Base-by-base conservation (phyloP, 2,113 vertebrate species). In the Atlantisia rogersi region DNA sequence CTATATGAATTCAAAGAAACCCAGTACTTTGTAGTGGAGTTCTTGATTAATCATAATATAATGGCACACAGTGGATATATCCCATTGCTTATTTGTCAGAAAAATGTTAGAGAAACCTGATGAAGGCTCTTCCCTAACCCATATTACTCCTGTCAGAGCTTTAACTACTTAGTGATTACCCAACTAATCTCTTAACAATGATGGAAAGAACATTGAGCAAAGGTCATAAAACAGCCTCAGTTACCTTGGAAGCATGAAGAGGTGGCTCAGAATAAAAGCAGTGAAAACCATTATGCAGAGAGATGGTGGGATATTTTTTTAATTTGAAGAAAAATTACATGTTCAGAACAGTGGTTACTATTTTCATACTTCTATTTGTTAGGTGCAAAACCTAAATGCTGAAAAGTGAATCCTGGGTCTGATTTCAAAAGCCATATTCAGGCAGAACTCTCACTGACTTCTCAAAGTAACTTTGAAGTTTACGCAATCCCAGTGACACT, bases 1-100 rank as follows among this genome's bases (percentile, higher is more conserved):
- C 7, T 48, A 3, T 67, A 6, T 22, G 35, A 74, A 37, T 79
- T 82, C 46, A n/a, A 22, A 78, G 40, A 20, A 44, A 31, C 16
- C 8, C 3, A 31, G 6, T 68, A 14, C 21, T 68, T 85, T 79
- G 28, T 48, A 37, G 11, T n/a, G 14, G 24, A 18, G 20, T 29
- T 24, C 13, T 81, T 2, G 1, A 35, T 11, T 71, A 68, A 28
- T 8, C 0, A 0, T 44, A 29, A 5, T 62, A 11, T 15, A 74
- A 50, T 5, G 39, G 32, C 6, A 58, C 3, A 3, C 2, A 11
- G 9, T 60, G 4, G 39, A 7, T 46, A 10, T 46, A 37, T 40
- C 5, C 11, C 58, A 25, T 62, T 52, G 21, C 9, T 70, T 55
- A 19, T 22, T 46, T 85, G 21, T 52, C 42, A 46, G 31, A 59